phyloP scores from a whole-genome alignment of 2,888 invertebrate genomes.

The Clunio marinus region DNA sequence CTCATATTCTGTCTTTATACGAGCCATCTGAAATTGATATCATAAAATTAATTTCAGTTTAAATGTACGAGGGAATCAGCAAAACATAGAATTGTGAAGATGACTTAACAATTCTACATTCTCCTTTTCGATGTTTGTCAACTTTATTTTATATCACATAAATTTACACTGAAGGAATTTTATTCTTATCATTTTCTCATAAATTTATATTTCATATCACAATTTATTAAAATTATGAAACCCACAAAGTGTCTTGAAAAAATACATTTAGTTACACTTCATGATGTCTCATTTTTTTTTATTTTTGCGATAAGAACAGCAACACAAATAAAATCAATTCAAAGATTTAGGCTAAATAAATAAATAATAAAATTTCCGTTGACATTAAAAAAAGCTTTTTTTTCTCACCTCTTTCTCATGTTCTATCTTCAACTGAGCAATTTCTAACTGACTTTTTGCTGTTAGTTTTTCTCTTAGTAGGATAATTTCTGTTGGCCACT shows the following conservation, averaged over 20 bases:
- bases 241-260: no score
- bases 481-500: slow-evolving; percentile 71
- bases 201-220: no score
- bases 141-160: no score
- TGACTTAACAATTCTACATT: no score
- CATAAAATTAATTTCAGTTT: no score
- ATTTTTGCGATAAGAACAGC: slow-evolving; percentile 19
- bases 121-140: no score
- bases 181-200: no score
- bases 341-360: not conserved
- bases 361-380: not conserved
- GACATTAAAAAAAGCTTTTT: not conserved
- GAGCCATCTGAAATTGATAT: slow-evolving; percentile 51
- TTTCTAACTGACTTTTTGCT: slow-evolving; percentile 60
- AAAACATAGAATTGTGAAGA: no score
- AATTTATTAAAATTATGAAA: no score
- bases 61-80: no score
- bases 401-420: slow-evolving; percentile 59
- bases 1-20: slow-evolving; percentile 50
- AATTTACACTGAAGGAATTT: no score
- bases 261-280: no score
- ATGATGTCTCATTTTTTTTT: not conserved
- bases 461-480: slow-evolving; percentile 69
- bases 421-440: slow-evolving; percentile 55
- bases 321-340: slow-evolving; percentile 12